phyloP scores from a whole-genome alignment of 2,113 vertebrate species.

The Cryptoleucopteryx plumbea region DNA sequence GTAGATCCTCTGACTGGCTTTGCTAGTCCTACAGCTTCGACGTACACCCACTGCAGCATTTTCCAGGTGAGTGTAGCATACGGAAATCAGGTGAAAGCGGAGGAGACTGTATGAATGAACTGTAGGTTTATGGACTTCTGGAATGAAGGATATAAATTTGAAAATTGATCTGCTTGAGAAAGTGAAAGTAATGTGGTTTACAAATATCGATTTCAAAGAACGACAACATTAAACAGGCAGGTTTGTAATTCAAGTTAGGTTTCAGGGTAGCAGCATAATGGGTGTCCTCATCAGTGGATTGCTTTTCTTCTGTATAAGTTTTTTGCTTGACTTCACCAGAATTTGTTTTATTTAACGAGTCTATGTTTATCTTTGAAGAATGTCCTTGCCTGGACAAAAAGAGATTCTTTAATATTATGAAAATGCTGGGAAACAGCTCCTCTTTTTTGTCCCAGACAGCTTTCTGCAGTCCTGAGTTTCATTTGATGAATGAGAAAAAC shows the following conservation, averaged over 20 bases:
- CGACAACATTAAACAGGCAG: neutral
- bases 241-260: neutral
- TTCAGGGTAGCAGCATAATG: neutral
- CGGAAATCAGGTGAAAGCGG: neutral
- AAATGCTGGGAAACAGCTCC: neutral
- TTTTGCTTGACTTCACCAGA: neutral
- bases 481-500: neutral
- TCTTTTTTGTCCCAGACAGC: neutral
- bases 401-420: neutral
- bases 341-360: neutral
- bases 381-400: neutral
- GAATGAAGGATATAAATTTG: neutral
- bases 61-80: conserved; percentile 67
- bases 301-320: neutral
- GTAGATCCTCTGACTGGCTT: conserved; percentile 36
- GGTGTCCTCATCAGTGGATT: neutral
- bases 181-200: neutral
- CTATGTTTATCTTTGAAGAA: neutral
- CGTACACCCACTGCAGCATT: conserved; percentile 58
- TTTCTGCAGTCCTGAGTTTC: neutral
- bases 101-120: neutral
- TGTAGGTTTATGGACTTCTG: neutral
- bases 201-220: neutral
- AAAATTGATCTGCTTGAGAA: neutral
- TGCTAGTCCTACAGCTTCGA: conserved; percentile 49